A percentile compares a stretch with the other conserved stretches of the same genome.
Evolutionary conservation across 2,797 vertebrate species (phyloP).

Genomic region (Microcaecilia unicolor): DNA sequence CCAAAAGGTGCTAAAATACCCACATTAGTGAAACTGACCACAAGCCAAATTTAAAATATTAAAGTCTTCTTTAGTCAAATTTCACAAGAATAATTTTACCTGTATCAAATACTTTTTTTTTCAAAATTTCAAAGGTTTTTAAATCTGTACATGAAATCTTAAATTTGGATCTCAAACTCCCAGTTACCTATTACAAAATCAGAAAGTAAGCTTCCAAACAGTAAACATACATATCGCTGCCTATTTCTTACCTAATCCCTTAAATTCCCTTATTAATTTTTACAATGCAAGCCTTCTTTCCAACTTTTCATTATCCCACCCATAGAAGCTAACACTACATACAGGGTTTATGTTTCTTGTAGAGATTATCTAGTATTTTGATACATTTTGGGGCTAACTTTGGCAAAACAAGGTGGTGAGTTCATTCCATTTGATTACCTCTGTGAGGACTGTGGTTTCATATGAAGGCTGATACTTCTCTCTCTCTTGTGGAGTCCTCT

Average conservation of each 20-base stretch:
- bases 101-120: conserved; percentile 10
- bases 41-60: not conserved
- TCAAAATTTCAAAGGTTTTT: conserved; percentile 19
- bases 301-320: no score
- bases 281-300: not conserved
- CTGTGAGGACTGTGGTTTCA: conserved; percentile 69
- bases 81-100: conserved; percentile 19
- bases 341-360: not conserved
- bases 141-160: conserved; percentile 28
- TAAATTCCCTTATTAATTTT: no score
- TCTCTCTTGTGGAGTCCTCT: conserved; percentile 66
- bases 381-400: not conserved
- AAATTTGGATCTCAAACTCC: no score
- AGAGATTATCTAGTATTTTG: not conserved
- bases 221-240: not conserved
- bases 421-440: conserved; percentile 45
- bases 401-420: not conserved
- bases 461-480: conserved; percentile 75
- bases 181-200: no score
- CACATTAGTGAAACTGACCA: conserved; percentile 34
- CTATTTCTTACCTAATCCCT: no score
- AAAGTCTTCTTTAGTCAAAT: conserved; percentile 16
- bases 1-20: conserved; percentile 25
- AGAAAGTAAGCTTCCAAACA: not conserved
- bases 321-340: not conserved